phyloP scores from a whole-genome alignment of 2,113 vertebrate genomes.

The Plestiodon gilberti region DNA sequence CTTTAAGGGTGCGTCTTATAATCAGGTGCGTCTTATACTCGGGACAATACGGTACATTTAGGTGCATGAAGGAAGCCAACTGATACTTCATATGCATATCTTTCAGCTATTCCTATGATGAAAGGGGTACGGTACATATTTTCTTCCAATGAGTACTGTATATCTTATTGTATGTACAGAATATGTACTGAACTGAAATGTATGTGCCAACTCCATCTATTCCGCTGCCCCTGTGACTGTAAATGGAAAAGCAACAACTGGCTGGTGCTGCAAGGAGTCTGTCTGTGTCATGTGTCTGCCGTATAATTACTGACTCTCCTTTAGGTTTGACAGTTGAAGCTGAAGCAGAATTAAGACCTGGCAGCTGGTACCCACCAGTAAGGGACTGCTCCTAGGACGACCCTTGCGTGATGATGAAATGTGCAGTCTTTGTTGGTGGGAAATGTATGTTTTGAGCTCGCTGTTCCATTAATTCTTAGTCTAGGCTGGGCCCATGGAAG shows the following conservation, averaged over 20 bases:
- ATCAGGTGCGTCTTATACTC: too few species aligned
- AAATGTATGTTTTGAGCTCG: not conserved
- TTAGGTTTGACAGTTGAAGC: too few species aligned
- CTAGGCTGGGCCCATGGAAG: not conserved
- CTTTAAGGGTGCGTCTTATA: too few species aligned
- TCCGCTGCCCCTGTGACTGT: not conserved
- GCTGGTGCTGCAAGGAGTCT: too few species aligned
- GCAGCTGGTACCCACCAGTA: too few species aligned
- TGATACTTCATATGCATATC: not conserved
- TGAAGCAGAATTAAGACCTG: too few species aligned
- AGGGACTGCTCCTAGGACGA: too few species aligned
- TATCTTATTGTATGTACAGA: not conserved
- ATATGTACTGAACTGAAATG: not conserved
- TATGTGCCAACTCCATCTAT: not conserved
- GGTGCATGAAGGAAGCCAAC: constrained; percentile 1
- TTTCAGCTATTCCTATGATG: not conserved
- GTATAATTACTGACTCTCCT: too few species aligned
- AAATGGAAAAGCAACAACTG: too few species aligned
- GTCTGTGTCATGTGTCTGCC: too few species aligned
- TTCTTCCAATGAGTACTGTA: not conserved
- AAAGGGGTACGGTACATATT: not conserved
- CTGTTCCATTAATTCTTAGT: not conserved
- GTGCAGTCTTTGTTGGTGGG: not conserved
- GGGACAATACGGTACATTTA: too few species aligned
- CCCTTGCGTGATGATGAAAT: not conserved